Conservation (phyloP, 1,140 invertebrate genomes). For the Caligus rogercresseyi region DNA sequence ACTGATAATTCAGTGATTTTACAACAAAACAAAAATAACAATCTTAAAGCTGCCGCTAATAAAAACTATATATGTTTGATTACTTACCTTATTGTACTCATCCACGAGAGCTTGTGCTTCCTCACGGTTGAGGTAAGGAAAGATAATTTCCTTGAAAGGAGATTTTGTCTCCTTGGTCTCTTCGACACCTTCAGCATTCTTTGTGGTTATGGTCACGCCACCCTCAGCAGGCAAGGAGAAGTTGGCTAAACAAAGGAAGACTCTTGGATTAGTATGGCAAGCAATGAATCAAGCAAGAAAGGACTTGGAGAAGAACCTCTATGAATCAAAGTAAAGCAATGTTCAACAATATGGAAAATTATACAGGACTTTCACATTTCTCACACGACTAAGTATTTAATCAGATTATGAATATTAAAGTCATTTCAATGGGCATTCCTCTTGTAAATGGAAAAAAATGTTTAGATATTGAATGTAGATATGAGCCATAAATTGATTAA, state of each 20-base stretch:
- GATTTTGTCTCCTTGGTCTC: not conserved
- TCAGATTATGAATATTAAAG: too few species aligned
- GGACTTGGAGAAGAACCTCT: not conserved
- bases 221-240: constrained; percentile 13
- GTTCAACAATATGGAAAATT: not conserved
- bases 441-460: too few species aligned
- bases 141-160: constrained; percentile 13
- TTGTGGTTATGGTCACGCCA: not conserved
- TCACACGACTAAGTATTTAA: too few species aligned
- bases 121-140: constrained; percentile 5
- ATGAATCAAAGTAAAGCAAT: not conserved
- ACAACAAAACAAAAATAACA: not conserved
- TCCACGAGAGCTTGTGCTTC: constrained; percentile 10
- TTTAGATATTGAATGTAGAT: too few species aligned
- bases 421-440: too few species aligned
- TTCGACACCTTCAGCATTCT: not conserved
- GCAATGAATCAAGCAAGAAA: too few species aligned
- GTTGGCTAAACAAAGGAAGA: constrained; percentile 12
- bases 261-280: too few species aligned
- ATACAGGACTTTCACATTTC: not conserved
- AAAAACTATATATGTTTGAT: not conserved
- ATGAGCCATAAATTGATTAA: too few species aligned
- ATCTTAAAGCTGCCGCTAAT: not conserved
- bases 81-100: constrained; percentile 15
- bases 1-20: too few species aligned